Evolutionary conservation across 2,888 invertebrate species (phyloP).

Genomic region (Macrophya alboannulata): DNA sequence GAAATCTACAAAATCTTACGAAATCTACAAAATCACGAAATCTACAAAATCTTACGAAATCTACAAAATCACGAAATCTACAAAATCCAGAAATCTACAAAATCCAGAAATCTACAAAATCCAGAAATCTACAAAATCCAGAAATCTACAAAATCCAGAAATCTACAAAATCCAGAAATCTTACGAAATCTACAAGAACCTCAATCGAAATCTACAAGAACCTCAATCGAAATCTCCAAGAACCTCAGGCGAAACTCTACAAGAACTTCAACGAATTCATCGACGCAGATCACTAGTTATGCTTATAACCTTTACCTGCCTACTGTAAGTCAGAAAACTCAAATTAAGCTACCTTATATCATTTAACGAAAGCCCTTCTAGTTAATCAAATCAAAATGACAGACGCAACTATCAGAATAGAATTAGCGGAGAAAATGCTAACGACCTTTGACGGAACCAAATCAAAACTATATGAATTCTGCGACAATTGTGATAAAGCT

Average conservation of each 20-base stretch:
- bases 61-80: too few species aligned
- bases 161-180: too few species aligned
- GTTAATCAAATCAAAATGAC: neutral
- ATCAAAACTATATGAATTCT: constrained; percentile 60
- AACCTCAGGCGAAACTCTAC: neutral
- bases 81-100: too few species aligned
- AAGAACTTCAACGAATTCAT: constrained; percentile 2
- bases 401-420: constrained; percentile 54
- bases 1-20: too few species aligned
- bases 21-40: too few species aligned
- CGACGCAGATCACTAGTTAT: neutral
- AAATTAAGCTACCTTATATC: neutral
- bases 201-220: neutral
- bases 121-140: too few species aligned
- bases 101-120: too few species aligned
- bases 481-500: constrained; percentile 59
- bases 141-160: too few species aligned
- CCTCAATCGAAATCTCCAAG: neutral
- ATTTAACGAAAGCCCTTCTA: neutral
- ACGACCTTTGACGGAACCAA: constrained; percentile 61
- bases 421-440: constrained; percentile 58
- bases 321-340: neutral
- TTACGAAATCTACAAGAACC: constrained; percentile 5
- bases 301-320: too few species aligned
- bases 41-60: too few species aligned